phyloP scores from a whole-genome alignment of 2,888 invertebrate species.

The Altica lythri region DNA sequence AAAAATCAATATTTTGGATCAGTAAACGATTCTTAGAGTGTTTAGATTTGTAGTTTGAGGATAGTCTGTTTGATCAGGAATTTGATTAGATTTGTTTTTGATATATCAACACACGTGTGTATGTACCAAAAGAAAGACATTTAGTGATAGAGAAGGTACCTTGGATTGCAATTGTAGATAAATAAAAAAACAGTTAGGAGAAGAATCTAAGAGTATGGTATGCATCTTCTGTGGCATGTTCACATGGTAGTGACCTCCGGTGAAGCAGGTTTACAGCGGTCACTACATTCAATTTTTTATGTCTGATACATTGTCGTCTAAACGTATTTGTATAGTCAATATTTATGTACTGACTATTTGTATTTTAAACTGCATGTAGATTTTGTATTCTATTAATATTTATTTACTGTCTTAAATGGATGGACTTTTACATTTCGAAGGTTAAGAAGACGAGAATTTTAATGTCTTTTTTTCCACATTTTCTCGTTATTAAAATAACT shows the following conservation, averaged over 20 bases:
- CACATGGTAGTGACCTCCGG: constrained; percentile 33
- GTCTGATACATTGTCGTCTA: constrained; percentile 37
- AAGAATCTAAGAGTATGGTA: constrained; percentile 19
- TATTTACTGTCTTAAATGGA: constrained; percentile 21
- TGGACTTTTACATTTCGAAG: constrained; percentile 9
- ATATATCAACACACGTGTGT: no score
- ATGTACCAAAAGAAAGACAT: no score
- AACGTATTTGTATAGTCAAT: constrained; percentile 35
- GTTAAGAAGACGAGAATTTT: not conserved
- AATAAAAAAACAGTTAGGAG: constrained; percentile 14
- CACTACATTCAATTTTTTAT: constrained; percentile 31
- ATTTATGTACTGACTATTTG: constrained; percentile 35
- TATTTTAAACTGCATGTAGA: constrained; percentile 23
- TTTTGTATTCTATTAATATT: constrained; percentile 26
- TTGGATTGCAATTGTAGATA: constrained; percentile 9
- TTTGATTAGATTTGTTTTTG: no score
- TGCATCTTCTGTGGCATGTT: constrained; percentile 28
- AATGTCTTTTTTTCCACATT: not conserved
- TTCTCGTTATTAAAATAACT: no score
- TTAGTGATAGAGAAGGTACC: no score
- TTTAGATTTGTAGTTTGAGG: no score
- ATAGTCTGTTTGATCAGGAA: no score
- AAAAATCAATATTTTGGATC: no score
- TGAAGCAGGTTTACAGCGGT: constrained; percentile 26
- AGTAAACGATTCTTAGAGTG: no score